Conservation (phyloP, 2,888 invertebrate genomes). For the Epiblema foenella region DNA sequence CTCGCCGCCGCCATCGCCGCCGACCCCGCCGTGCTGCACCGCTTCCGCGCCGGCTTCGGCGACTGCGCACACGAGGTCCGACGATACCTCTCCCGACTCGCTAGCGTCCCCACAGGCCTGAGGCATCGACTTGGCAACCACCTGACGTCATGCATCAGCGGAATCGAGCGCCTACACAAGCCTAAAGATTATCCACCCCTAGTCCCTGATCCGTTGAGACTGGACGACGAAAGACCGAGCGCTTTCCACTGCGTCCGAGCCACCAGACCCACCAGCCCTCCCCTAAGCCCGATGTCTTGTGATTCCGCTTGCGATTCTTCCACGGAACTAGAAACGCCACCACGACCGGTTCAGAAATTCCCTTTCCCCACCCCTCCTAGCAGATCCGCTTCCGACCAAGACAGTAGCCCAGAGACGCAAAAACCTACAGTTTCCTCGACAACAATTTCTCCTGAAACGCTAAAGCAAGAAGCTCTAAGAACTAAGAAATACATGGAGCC, state of each 20-base stretch:
- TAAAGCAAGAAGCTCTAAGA: constrained; percentile 67
- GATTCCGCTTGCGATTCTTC: constrained; percentile 88
- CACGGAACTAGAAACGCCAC: constrained; percentile 82
- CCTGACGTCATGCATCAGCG: constrained; percentile 87
- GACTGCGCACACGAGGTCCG: constrained; percentile 95
- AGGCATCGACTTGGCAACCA: constrained; percentile 88
- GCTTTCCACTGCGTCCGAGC: constrained; percentile 76
- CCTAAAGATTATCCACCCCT: constrained; percentile 80
- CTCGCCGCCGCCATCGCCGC: constrained; percentile 92
- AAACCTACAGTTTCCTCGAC: constrained; percentile 83
- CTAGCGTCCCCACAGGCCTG: constrained; percentile 85
- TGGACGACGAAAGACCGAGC: constrained; percentile 77
- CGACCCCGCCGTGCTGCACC: constrained; percentile 92
- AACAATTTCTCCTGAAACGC: constrained; percentile 77
- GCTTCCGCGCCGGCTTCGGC: constrained; percentile 94
- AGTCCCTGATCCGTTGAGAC: constrained; percentile 81
- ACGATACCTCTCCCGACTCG: constrained; percentile 87
- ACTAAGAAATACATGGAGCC: constrained; percentile 77
- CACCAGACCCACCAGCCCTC: constrained; percentile 86
- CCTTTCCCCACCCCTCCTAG: constrained; percentile 86
- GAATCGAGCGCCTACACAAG: constrained; percentile 72
- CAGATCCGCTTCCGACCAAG: constrained; percentile 83
- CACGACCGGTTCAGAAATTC: constrained; percentile 72
- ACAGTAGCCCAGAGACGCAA: constrained; percentile 80
- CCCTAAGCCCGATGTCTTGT: constrained; percentile 89